A percentile compares a stretch with the other conserved stretches of the same genome.
Evolutionary conservation across 2,797 vertebrate genomes (phyloP).

Genomic region (Fringilla coelebs): DNA sequence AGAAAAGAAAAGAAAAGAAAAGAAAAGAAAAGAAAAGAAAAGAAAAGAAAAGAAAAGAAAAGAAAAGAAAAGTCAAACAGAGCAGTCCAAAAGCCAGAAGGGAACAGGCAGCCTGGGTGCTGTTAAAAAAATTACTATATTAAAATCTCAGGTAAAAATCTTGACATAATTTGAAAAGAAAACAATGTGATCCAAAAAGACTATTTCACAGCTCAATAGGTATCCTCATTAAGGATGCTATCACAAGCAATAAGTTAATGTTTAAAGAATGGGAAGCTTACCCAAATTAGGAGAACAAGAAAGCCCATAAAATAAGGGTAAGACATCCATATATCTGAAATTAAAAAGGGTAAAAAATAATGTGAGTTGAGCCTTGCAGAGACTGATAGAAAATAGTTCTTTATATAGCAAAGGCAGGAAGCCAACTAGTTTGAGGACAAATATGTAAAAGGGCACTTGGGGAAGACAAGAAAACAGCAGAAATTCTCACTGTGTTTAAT

Average conservation of each 20-base stretch:
- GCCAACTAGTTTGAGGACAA: background rate
- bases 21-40: background rate
- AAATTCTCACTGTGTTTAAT: background rate
- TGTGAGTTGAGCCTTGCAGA: background rate
- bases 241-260: background rate
- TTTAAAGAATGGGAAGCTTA: background rate
- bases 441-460: background rate
- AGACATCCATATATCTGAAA: background rate
- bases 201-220: background rate
- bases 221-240: background rate
- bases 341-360: background rate
- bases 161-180: background rate
- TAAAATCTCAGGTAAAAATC: background rate
- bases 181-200: background rate
- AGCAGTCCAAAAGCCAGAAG: background rate
- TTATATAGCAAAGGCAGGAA: constrained; percentile 13
- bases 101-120: background rate
- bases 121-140: background rate
- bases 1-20: too few relatives aligned
- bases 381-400: background rate
- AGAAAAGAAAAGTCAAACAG: background rate
- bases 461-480: background rate
- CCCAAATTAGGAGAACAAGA: background rate
- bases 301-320: background rate
- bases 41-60: background rate